phyloP scores from a whole-genome alignment of 2,888 invertebrate genomes.

The Heliconius ethilla region DNA sequence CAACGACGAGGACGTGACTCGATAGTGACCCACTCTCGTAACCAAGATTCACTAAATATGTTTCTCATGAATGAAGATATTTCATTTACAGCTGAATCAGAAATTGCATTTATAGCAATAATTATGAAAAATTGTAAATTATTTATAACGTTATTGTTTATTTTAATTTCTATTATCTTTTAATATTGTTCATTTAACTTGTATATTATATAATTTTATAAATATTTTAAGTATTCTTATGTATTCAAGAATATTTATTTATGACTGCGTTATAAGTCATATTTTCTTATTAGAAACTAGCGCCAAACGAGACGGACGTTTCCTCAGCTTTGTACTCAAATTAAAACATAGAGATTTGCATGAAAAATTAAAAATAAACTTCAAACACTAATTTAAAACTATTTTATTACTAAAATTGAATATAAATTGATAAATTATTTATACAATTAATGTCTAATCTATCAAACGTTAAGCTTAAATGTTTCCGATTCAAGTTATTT shows the following conservation, averaged over 20 bases:
- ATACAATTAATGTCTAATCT: background rate
- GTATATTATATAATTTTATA: background rate
- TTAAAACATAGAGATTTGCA: background rate
- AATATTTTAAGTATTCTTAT: background rate
- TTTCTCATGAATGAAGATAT: background rate
- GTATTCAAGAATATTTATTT: background rate
- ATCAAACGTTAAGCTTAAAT: constrained; percentile 1
- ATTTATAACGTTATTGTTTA: background rate
- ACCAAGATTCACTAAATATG: constrained; percentile 30
- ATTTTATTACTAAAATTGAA: constrained; percentile 17
- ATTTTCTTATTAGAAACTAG: constrained; percentile 3
- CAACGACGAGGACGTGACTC: constrained; percentile 38
- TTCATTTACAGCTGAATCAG: constrained; percentile 1
- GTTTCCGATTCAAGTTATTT: background rate
- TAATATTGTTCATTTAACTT: background rate
- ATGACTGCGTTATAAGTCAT: background rate
- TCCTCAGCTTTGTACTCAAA: background rate
- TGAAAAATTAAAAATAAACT: background rate
- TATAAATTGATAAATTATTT: constrained; percentile 4
- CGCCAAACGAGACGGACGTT: background rate
- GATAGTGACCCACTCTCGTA: constrained; percentile 35
- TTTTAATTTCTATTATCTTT: background rate
- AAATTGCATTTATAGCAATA: background rate
- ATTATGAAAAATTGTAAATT: background rate
- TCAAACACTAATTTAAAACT: background rate